These are phyloP conservation scores for Drosophila maculinotata DNA, from an alignment of 2,888 invertebrate species.

Conservation along the genomic window DNA sequence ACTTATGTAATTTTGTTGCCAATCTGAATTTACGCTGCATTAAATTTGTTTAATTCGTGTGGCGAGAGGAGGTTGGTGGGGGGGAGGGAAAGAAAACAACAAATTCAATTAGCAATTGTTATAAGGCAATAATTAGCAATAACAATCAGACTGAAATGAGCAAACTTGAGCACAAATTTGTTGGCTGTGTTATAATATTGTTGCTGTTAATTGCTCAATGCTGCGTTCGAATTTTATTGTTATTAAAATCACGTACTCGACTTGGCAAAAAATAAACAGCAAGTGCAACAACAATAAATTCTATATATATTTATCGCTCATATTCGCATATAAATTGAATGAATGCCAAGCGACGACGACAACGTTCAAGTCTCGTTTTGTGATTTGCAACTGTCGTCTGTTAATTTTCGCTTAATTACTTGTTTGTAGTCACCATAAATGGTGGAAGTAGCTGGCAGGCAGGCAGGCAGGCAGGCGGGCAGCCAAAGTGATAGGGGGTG, in stretches of 20 bases:
- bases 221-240: slow-evolving; percentile 69
- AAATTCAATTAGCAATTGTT: slow-evolving; percentile 74
- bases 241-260: slow-evolving; percentile 78
- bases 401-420: slow-evolving; percentile 76
- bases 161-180: slow-evolving; percentile 56
- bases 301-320: slow-evolving; percentile 16
- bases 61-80: background rate
- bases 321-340: slow-evolving; percentile 36
- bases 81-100: slow-evolving; percentile 27
- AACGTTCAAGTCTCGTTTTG: slow-evolving; percentile 45
- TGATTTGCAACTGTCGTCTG: slow-evolving; percentile 69
- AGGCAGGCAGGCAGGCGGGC: background rate
- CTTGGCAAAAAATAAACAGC: slow-evolving; percentile 40
- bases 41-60: slow-evolving; percentile 51
- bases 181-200: slow-evolving; percentile 25
- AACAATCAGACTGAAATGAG: slow-evolving; percentile 52
- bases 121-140: slow-evolving; percentile 60
- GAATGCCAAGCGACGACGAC: slow-evolving; percentile 46
- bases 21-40: slow-evolving; percentile 52
- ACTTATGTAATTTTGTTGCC: slow-evolving; percentile 28
- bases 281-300: slow-evolving; percentile 28
- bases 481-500: background rate
- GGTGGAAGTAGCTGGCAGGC: slow-evolving; percentile 11
- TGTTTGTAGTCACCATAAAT: slow-evolving; percentile 59
- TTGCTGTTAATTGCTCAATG: slow-evolving; percentile 71